Conservation (phyloP, 1,140 invertebrate genomes). For the Lamellibrachia luymesi region DNA sequence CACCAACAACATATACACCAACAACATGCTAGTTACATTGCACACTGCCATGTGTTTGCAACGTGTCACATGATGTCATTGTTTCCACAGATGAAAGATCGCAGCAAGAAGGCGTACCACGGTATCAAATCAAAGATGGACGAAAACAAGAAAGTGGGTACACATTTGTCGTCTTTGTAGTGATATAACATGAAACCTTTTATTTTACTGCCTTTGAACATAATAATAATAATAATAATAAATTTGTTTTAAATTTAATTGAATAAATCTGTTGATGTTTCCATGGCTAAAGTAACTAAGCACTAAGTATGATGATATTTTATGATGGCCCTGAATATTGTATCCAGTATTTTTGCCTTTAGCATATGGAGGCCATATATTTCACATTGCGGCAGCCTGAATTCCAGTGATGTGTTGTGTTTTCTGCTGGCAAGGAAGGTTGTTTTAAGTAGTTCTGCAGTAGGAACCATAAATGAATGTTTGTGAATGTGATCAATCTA, state of each 20-base stretch:
- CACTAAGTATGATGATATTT: too few species aligned
- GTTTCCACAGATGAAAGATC: conserved; percentile 69
- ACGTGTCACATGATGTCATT: neutral
- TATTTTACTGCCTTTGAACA: neutral
- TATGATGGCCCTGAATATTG: too few species aligned
- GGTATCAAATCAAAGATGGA: conserved; percentile 68
- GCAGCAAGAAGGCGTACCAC: conserved; percentile 74
- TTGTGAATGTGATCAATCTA: too few species aligned
- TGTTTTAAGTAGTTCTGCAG: too few species aligned
- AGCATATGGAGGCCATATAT: too few species aligned
- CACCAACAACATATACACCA: neutral
- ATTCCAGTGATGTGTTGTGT: too few species aligned
- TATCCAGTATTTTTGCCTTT: too few species aligned
- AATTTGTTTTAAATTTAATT: neutral
- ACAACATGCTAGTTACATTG: too few species aligned
- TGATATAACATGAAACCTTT: neutral
- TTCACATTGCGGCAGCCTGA: too few species aligned
- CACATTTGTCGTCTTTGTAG: neutral
- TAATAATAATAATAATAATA: neutral
- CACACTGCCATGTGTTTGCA: neutral
- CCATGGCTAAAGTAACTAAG: too few species aligned
- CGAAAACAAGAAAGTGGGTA: conserved; percentile 59
- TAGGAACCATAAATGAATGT: too few species aligned
- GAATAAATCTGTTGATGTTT: neutral
- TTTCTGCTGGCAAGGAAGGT: too few species aligned